These are phyloP conservation scores for Rana temporaria DNA, from an alignment of 2,113 vertebrate genomes.

Conservation along the genomic window DNA sequence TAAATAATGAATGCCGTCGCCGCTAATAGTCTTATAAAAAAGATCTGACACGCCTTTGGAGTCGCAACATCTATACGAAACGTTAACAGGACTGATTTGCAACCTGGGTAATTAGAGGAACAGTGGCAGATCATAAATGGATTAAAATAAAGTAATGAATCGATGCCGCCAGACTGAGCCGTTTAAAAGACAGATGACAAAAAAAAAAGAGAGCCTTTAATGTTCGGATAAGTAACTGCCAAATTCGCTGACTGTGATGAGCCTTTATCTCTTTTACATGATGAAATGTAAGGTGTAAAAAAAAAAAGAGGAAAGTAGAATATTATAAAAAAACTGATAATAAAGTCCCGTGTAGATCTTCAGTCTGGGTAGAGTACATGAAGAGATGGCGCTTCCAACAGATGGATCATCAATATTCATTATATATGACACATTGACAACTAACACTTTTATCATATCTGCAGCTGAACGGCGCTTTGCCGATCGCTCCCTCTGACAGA, in stretches of 20 bases:
- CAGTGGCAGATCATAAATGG: conserved; percentile 39
- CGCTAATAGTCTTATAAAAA: conserved; percentile 45
- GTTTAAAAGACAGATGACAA: conserved; percentile 43
- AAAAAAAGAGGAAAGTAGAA: background rate
- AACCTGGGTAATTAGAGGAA: conserved; percentile 53
- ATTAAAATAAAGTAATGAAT: conserved; percentile 44
- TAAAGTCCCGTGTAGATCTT: conserved; percentile 25
- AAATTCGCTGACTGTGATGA: conserved; percentile 34
- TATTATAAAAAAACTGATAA: conserved; percentile 16
- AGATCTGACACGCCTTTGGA: conserved; percentile 50
- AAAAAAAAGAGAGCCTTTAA: conserved; percentile 41
- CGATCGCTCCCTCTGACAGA: conserved; percentile 5
- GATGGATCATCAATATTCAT: conserved; percentile 58
- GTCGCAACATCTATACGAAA: conserved; percentile 46
- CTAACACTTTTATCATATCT: conserved; percentile 17
- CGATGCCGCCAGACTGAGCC: conserved; percentile 32
- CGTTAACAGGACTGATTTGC: conserved; percentile 54
- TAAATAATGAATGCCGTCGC: conserved; percentile 29
- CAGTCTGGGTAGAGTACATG: conserved; percentile 9
- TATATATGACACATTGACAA: conserved; percentile 23
- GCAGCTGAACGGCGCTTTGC: background rate
- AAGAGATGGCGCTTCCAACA: conserved; percentile 22
- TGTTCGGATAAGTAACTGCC: conserved; percentile 45
- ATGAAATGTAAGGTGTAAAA: conserved; percentile 51
- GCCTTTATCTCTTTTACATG: conserved; percentile 49